These are phyloP conservation scores for Actenoides lindsayi DNA, from an alignment of 2,113 vertebrate species.

Conservation along the genomic window DNA sequence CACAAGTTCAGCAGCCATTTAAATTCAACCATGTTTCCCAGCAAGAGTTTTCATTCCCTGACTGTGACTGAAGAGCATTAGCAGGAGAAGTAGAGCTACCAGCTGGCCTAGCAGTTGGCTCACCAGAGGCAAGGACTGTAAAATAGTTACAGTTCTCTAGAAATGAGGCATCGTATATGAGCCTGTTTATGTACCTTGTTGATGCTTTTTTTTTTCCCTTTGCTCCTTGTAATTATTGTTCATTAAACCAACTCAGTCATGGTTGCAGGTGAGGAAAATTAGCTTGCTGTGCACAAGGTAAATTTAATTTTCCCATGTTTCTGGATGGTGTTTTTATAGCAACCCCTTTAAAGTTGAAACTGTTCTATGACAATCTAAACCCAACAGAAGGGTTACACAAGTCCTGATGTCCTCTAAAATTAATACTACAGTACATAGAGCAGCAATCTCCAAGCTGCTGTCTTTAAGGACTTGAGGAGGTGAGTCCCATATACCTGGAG, in stretches of 20 bases:
- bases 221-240: neutral
- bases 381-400: neutral
- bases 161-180: neutral
- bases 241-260: neutral
- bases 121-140: neutral
- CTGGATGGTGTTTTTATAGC: neutral
- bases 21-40: neutral
- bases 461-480: neutral
- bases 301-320: neutral
- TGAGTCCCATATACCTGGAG: neutral
- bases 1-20: neutral
- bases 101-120: conserved; percentile 34
- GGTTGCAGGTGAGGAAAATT: conserved; percentile 6
- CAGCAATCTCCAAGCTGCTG: neutral
- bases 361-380: neutral
- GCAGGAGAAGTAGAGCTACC: neutral
- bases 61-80: neutral
- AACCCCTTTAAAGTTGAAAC: neutral
- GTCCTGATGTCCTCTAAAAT: neutral
- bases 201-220: neutral
- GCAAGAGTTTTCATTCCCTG: neutral
- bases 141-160: neutral
- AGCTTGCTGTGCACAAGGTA: neutral
- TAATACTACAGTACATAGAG: neutral
- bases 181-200: neutral